phyloP scores from a whole-genome alignment of 2,113 vertebrate species.

The Seriola quinqueradiata region DNA sequence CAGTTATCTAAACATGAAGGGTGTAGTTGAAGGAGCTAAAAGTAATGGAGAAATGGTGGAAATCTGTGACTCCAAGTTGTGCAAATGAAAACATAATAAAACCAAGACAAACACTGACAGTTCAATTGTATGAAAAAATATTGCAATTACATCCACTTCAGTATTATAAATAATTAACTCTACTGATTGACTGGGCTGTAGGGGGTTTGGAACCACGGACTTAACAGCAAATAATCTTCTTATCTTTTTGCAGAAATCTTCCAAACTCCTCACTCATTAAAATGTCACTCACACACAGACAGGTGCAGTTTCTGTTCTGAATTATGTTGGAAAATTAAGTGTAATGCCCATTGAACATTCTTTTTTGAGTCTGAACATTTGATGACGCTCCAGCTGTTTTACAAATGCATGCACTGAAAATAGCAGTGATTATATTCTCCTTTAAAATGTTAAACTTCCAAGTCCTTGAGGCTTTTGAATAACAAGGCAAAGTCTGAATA shows the following conservation, averaged over 20 bases:
- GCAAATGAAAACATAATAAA: neutral
- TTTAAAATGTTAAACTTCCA: constrained; percentile 40
- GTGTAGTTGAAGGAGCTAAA: neutral
- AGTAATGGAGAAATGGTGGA: no score
- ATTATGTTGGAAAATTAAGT: constrained; percentile 19
- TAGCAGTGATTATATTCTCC: constrained; percentile 42
- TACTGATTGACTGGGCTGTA: neutral
- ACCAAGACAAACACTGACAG: neutral
- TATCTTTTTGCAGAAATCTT: constrained; percentile 14
- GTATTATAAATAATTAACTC: neutral
- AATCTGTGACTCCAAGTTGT: neutral
- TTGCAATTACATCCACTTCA: neutral
- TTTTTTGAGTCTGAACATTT: constrained; percentile 36
- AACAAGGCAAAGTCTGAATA: constrained; percentile 25
- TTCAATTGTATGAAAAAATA: neutral
- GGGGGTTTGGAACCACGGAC: neutral
- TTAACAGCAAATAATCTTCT: neutral
- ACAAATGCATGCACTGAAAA: constrained; percentile 27
- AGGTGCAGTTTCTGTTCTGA: constrained; percentile 48
- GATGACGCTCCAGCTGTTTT: constrained; percentile 31
- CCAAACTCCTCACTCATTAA: constrained; percentile 36
- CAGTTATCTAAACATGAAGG: no score
- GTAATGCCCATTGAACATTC: constrained; percentile 14
- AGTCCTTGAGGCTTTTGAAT: constrained; percentile 53
- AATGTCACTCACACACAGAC: constrained; percentile 44